A percentile compares a stretch with the other conserved stretches of the same genome.
Evolutionary conservation across 2,797 vertebrate genomes (phyloP).

Genomic region (Lithobates pipiens): DNA sequence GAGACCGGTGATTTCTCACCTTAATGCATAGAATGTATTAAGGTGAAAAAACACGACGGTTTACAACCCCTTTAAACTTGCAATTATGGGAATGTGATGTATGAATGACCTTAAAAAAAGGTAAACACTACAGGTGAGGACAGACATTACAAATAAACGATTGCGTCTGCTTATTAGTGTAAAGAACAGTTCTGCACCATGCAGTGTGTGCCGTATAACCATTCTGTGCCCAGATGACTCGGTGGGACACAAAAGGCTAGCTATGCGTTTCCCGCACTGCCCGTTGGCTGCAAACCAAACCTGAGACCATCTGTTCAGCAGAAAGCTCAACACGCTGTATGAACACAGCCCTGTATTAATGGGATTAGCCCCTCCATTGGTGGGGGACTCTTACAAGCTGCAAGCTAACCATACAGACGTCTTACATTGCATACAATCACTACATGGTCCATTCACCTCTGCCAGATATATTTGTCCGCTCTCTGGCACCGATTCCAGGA

Average conservation of each 20-base stretch:
- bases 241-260: neutral
- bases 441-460: neutral
- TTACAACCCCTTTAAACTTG: too few species aligned
- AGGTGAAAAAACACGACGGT: too few species aligned
- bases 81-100: too few species aligned
- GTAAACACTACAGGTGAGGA: too few species aligned
- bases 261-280: neutral
- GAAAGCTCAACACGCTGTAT: constrained; percentile 7
- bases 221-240: too few species aligned
- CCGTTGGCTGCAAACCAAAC: constrained; percentile 20
- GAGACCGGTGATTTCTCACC: too few species aligned
- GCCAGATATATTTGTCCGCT: neutral
- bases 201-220: too few species aligned
- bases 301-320: constrained; percentile 39
- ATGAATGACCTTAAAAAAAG: too few species aligned
- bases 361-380: constrained; percentile 33
- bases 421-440: neutral
- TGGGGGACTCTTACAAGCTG: neutral
- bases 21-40: too few species aligned
- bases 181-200: too few species aligned
- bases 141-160: too few species aligned
- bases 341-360: constrained; percentile 6
- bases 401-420: constrained; percentile 1
- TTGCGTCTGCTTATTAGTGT: too few species aligned
- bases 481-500: constrained; percentile 7